These are phyloP conservation scores for Auanema freiburgensis DNA, from an alignment of 2,888 invertebrate species.

Conservation along the genomic window DNA sequence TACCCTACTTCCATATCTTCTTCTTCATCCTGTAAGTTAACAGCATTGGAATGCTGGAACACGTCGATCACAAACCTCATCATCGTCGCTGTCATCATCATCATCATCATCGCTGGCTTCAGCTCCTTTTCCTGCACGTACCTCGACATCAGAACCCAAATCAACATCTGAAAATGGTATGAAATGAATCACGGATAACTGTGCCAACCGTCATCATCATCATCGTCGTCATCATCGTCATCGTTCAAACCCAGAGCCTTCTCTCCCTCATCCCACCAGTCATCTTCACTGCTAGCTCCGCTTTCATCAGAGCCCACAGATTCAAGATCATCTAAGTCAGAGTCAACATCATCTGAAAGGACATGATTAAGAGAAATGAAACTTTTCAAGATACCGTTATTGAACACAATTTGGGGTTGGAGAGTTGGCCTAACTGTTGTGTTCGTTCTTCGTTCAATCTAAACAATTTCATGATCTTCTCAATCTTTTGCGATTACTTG, in stretches of 20 bases:
- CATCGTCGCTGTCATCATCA: too few species aligned
- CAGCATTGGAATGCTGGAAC: too few species aligned
- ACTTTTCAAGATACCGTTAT: conserved; percentile 11
- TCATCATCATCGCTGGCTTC: too few species aligned
- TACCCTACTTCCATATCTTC: too few species aligned
- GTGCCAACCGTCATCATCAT: conserved; percentile 14
- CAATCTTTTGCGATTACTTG: background rate
- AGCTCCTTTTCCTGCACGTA: too few species aligned
- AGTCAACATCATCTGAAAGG: conserved; percentile 9
- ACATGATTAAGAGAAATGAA: background rate
- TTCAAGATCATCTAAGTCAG: conserved; percentile 16
- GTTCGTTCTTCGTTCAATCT: conserved; percentile 18
- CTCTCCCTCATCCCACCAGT: conserved; percentile 21
- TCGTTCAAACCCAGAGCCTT: conserved; percentile 6
- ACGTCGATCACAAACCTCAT: too few species aligned
- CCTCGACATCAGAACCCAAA: too few species aligned
- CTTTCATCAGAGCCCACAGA: conserved; percentile 17
- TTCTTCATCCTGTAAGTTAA: too few species aligned
- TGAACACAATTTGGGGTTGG: conserved; percentile 16
- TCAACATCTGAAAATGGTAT: too few species aligned
- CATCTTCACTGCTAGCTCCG: conserved; percentile 21
- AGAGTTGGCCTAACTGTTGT: conserved; percentile 2
- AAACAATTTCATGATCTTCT: background rate
- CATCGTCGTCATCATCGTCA: conserved; percentile 15
- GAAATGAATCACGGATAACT: background rate